Evolutionary conservation across 2,888 invertebrate species (phyloP).

Genomic region (Clepsis dumicolana): DNA sequence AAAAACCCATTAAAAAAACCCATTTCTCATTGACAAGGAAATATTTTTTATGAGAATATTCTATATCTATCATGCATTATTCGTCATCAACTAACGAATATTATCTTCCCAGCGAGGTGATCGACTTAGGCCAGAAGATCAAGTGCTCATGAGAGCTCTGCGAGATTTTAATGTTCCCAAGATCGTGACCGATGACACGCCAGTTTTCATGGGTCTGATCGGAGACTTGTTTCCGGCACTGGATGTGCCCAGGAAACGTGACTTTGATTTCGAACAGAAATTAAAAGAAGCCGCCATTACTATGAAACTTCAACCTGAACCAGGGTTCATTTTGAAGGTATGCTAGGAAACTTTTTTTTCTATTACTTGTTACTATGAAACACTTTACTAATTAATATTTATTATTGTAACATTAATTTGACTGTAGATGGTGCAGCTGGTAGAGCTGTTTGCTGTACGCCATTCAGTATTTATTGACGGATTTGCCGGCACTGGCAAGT

Average conservation of each 20-base stretch:
- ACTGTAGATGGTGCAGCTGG: slow-evolving; percentile 94
- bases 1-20: too few relatives aligned
- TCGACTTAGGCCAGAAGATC: slow-evolving; percentile 93
- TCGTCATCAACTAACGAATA: not conserved
- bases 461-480: slow-evolving; percentile 97
- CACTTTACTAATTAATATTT: not conserved
- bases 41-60: too few relatives aligned
- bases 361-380: not conserved
- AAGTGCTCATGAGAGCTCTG: slow-evolving; percentile 96
- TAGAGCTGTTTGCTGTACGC: slow-evolving; percentile 96
- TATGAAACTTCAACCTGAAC: slow-evolving; percentile 95
- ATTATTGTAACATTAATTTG: not conserved
- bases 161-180: slow-evolving; percentile 98
- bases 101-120: slow-evolving; percentile 87
- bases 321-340: slow-evolving; percentile 94
- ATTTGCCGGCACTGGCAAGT: slow-evolving; percentile 96
- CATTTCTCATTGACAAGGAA: too few relatives aligned
- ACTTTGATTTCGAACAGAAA: slow-evolving; percentile 93
- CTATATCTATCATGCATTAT: too few relatives aligned
- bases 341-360: not conserved
- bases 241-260: slow-evolving; percentile 95
- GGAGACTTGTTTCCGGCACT: slow-evolving; percentile 97
- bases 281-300: slow-evolving; percentile 92
- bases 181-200: slow-evolving; percentile 96
- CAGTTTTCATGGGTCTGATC: slow-evolving; percentile 98